Percentiles rank a stretch among this genome's conserved stretches.
Conservation (phyloP, 2,888 invertebrate genomes). For the Tupiocoris notatus region DNA sequence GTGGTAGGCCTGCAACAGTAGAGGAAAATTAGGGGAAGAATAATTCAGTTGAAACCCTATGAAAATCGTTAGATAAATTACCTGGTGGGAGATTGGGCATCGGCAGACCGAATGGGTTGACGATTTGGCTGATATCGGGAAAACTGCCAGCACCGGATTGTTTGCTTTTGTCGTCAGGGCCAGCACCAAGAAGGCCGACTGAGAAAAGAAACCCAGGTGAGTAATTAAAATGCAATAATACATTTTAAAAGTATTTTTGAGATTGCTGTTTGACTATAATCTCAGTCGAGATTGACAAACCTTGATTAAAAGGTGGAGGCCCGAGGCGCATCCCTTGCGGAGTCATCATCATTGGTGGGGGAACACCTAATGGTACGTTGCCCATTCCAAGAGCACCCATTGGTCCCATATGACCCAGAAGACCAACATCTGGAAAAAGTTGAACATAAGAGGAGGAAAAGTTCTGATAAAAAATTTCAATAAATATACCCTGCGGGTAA, state of each 20-base stretch:
- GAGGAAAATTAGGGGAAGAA: too few relatives aligned
- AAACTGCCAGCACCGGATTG: not conserved
- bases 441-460: too few relatives aligned
- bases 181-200: constrained; percentile 43
- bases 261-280: too few relatives aligned
- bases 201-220: too few relatives aligned
- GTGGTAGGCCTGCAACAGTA: constrained; percentile 12
- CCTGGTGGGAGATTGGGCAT: not conserved
- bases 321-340: constrained; percentile 51
- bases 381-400: constrained; percentile 56
- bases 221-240: too few relatives aligned
- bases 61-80: not conserved
- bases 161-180: constrained; percentile 51
- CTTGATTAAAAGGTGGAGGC: constrained; percentile 48
- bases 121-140: constrained; percentile 35
- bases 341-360: constrained; percentile 56
- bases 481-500: too few relatives aligned
- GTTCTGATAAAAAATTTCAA: too few relatives aligned
- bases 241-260: not conserved
- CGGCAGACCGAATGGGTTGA: constrained; percentile 43
- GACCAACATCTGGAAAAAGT: constrained; percentile 53
- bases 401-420: constrained; percentile 54
- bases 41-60: too few relatives aligned
- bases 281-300: too few relatives aligned
- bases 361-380: constrained; percentile 57